phyloP scores from a whole-genome alignment of 2,888 invertebrate genomes.

The Cheilosia grossa region DNA sequence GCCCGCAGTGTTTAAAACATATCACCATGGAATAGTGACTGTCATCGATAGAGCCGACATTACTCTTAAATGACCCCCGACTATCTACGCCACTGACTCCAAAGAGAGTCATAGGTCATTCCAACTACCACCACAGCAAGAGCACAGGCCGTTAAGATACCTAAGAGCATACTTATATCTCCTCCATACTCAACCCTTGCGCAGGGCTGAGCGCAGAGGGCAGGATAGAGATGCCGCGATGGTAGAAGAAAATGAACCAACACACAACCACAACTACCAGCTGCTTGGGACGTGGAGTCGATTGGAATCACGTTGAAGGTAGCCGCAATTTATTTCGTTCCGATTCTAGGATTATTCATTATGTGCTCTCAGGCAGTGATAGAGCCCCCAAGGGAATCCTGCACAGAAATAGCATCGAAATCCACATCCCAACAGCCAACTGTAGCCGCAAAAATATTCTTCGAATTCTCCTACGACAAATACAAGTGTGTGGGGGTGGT shows the following conservation, averaged over 20 bases:
- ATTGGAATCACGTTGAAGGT: background rate
- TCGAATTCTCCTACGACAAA: background rate
- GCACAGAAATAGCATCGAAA: background rate
- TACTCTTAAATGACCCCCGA: no score
- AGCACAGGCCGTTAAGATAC: background rate
- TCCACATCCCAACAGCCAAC: background rate
- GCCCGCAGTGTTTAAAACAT: no score
- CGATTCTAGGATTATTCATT: slow-evolving; percentile 34
- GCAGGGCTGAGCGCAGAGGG: background rate
- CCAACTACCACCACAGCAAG: no score
- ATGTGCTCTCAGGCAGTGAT: background rate
- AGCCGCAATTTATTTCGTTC: slow-evolving; percentile 35
- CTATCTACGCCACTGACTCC: no score
- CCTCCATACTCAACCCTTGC: background rate
- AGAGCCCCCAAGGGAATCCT: slow-evolving; percentile 12
- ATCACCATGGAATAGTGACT: no score
- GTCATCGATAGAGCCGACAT: no score
- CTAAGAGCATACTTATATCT: background rate
- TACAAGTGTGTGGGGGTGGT: background rate
- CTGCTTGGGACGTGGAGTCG: slow-evolving; percentile 33
- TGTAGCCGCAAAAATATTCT: slow-evolving; percentile 11
- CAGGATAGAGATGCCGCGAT: background rate
- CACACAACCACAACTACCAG: slow-evolving; percentile 2
- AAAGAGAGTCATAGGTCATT: no score
- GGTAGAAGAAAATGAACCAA: background rate